Evolutionary conservation across 2,888 invertebrate genomes (phyloP), one percentile per base, ranked within the genome.

Genomic region (Cephus nigrinus): DNA sequence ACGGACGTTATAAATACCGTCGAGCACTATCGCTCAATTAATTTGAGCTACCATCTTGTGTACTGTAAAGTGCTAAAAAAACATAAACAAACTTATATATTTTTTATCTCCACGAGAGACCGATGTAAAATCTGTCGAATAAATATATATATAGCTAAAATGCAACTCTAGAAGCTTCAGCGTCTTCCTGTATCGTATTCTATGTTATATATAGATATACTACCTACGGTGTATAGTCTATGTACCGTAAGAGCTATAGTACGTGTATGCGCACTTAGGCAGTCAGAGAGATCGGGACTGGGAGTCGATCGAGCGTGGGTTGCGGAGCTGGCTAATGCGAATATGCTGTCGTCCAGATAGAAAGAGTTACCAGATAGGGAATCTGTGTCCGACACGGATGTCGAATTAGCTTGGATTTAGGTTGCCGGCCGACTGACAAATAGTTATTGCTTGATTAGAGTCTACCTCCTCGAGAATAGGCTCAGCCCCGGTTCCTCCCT

Each of bases 351-450:
- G 90, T 89, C 89, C 91, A 89, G 91, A 91, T 91, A 91, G 91
- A 91, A 91, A 91, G 91, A 91, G 91, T 91, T 91, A 91, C 86
- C 87, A 88, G 91, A 91, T 91, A 91, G 91, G 88, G 89, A 91
- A 91, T 91, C 91, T 90, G 91, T 91, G 91, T 91, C 88, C 91
- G 90, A 91, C 91, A 91, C 89, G 91, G 91, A 91, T 91, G 91
- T 91, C 91, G 91, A 91, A 91, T 91, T 91, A 91, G 91, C 91
- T 90, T 89, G 91, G 90, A 91, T 91, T 91, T 91, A 91, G 91
- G 90, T 91, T 91, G 90, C 89, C 89, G 88, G 86, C 88, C 88
- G 88, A 90, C 91, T 91, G 91, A 91, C 91, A 91, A 91, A 91
- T 91, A 91, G 91, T 91, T 91, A 90, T 91, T 91, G 91, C 91